Conservation (phyloP, 2,113 vertebrate genomes). For the Saguinus midas region DNA sequence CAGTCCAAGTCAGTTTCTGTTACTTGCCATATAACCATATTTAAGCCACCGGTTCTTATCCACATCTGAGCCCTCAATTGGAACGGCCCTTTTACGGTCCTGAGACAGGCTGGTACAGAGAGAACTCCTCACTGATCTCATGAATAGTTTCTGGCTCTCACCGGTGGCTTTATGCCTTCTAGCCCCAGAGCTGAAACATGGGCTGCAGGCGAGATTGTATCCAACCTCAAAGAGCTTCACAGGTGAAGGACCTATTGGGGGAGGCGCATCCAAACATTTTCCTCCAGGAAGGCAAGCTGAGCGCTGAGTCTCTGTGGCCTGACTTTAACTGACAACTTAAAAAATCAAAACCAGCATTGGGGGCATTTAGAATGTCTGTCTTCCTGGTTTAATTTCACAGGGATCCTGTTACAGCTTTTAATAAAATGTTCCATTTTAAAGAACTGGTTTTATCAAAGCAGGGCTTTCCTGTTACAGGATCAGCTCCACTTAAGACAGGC, state of each 20-base stretch:
- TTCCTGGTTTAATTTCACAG: conserved; percentile 59
- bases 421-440: conserved; percentile 72
- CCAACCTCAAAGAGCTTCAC: not conserved
- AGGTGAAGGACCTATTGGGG: not conserved
- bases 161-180: not conserved
- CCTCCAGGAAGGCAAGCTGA: not conserved
- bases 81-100: not conserved
- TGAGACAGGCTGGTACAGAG: not conserved
- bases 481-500: not conserved
- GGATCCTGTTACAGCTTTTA: conserved; percentile 63
- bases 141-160: not conserved
- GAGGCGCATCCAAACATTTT: not conserved
- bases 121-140: not conserved
- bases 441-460: conserved; percentile 61
- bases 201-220: not conserved
- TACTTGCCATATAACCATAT: not conserved
- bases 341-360: conserved; percentile 63
- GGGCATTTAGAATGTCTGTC: conserved; percentile 66
- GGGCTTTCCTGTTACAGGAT: conserved; percentile 14
- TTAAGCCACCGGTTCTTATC: not conserved
- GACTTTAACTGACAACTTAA: conserved; percentile 69
- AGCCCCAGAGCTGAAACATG: not conserved
- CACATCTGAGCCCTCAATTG: not conserved
- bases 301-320: conserved; percentile 22
- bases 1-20: not conserved